Base-by-base conservation (phyloP, 2,113 vertebrate genomes). In the Odobenus rosmarus region DNA sequence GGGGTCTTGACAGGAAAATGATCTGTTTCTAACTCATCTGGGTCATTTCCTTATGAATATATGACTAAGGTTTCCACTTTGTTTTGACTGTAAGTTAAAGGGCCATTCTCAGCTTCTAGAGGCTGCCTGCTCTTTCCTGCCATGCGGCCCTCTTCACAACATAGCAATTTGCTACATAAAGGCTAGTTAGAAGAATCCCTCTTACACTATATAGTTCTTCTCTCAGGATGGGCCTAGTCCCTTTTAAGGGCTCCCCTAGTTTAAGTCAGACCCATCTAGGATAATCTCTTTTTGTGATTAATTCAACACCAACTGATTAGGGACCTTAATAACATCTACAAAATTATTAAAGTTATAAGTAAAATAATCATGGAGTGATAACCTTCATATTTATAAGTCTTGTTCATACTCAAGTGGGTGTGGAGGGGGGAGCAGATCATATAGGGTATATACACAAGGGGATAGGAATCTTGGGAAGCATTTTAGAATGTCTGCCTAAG, bases 401-500 rank as follows among this genome's bases (percentile, higher is more conserved):
- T 18, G 11, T 79, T 86, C 19, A 93, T 13, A 51, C 13, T 71
- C n/a, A 36, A n/a, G 81, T n/a, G 24, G 16, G 8, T 72, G 18
- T 71, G 69, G 2, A 3, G 28, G 3, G 6, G 3, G 12, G 8
- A 39, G 26, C 1, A 11, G 8, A 62, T 49, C 55, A 57, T 33
- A 55, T 1, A 76, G 46, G 12, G 42, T 3, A 42, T 59, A 24
- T 36, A 84, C 64, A 82, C 23, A 94, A 94, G 7, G 23, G 6
- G 33, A 18, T 28, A 59, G 33, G 11, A 86, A 94, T 46, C 74
- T 82, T 21, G 6, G 14, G 57, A 16, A 33, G 31, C 28, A 24
- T 95, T 76, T 94, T 90, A 92, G 81, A 96, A 82, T 80, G 18
- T 61, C 11, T 87, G 9, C 26, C 26, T 74, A 88, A 62, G 36